phyloP scores from a whole-genome alignment of 2,113 vertebrate genomes.

The Crotalus viridis region DNA sequence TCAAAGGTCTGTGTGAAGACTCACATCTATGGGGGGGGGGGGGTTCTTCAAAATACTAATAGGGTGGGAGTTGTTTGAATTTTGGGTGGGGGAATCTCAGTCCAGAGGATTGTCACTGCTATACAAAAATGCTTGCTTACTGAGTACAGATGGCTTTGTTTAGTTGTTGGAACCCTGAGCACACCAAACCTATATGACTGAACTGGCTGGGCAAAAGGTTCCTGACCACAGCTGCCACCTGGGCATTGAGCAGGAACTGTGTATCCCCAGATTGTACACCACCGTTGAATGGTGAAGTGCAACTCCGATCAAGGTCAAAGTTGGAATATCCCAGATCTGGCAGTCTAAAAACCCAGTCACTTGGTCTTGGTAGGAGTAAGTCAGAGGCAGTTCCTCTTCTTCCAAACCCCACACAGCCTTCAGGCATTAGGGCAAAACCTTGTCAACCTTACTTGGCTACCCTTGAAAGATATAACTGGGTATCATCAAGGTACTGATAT shows the following conservation, averaged over 20 bases:
- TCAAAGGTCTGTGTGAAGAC: no score
- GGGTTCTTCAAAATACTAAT: no score
- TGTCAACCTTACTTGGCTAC: not conserved
- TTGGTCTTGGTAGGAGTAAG: not conserved
- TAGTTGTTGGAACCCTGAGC: no score
- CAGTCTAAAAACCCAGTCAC: not conserved
- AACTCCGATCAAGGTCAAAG: not conserved
- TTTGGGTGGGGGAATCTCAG: no score
- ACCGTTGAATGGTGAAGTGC: not conserved
- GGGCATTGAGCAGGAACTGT: not conserved
- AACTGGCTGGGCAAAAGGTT: not conserved
- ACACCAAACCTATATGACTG: no score
- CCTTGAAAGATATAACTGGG: not conserved
- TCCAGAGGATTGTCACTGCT: no score
- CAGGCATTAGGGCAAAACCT: not conserved
- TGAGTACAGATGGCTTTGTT: no score
- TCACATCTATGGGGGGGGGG: no score
- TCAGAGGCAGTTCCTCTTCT: not conserved
- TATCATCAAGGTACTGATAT: not conserved
- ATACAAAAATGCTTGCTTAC: no score
- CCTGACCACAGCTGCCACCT: not conserved
- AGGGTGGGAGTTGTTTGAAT: no score
- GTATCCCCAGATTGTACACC: not conserved
- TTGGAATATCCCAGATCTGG: not conserved
- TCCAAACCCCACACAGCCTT: not conserved